These are phyloP conservation scores for Naja naja DNA, from an alignment of 2,113 vertebrate genomes.

Conservation along the genomic window DNA sequence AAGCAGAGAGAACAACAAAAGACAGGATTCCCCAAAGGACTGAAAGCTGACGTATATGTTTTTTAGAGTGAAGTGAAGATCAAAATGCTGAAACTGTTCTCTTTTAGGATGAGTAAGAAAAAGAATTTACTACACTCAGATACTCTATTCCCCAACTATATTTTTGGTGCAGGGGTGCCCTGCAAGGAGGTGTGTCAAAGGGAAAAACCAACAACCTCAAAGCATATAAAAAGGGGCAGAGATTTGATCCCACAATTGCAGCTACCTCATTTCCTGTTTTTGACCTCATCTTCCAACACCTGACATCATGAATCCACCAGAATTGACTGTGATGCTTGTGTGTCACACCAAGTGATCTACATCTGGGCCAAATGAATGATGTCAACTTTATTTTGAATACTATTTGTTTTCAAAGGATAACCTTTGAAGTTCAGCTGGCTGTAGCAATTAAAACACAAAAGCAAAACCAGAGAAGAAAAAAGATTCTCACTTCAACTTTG, in stretches of 20 bases:
- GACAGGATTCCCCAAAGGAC: neutral
- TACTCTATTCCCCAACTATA: neutral
- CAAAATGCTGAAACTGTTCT: neutral
- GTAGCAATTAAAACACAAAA: neutral
- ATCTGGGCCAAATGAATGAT: neutral
- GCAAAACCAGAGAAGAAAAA: neutral
- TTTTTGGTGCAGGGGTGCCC: neutral
- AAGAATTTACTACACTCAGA: neutral
- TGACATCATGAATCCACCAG: neutral
- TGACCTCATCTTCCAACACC: neutral
- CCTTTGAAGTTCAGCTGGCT: neutral
- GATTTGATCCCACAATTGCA: neutral
- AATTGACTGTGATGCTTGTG: neutral
- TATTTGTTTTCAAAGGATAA: neutral
- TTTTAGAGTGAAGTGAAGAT: neutral
- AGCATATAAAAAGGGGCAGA: neutral
- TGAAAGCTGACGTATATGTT: neutral
- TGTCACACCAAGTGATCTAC: neutral
- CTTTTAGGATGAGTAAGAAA: neutral
- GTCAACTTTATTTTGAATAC: neutral
- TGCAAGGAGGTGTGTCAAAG: neutral
- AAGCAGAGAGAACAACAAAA: neutral
- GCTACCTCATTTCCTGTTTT: neutral
- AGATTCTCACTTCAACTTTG: constrained; percentile 87
- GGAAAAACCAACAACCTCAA: neutral